Evolutionary conservation across 2,888 invertebrate genomes (phyloP), one percentile per base, ranked within the genome.

Genomic region (Dryomyza anilis): DNA sequence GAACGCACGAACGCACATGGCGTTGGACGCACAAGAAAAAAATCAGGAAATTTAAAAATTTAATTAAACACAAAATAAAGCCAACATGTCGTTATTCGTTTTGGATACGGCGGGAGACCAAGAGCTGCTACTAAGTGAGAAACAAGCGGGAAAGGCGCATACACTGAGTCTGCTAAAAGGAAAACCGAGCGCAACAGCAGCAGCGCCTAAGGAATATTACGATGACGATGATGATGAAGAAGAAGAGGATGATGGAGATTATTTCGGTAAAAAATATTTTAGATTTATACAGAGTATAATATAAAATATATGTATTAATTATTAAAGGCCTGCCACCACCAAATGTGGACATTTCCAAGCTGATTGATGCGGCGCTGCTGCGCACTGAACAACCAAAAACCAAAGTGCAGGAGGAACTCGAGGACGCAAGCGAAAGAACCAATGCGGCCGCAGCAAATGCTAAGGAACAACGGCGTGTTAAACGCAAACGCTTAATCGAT

Each of bases 71-170:
- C 1, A 16, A 43, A 43, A 16, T 19, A 6, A 6, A 33, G n/a
- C 7, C 5, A 55, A 14, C 10, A 80, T 82, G 81, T 73, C 78
- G 55, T 70, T 80, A 16, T 82, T 81, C 71, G 71, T 77, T 39
- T 45, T 80, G 8, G 82, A 82, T 67, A 76, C 77, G 1, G 66
- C 67, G n/a, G 81, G 81, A 5, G 74, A 81, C 59, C 68, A 74
- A n/a, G 69, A 76, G 52, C 68, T 81, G 8, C 64, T 77, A n/a
- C 66, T 68, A 46, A 63, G 27, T 55, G 53, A 12, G 3, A 25
- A 2, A 45, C 39, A 27, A 59, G 39, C 16, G 39, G 25, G 10
- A 60, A 56, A 36, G 43, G 56, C 10, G 19, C 59, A 58, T 52
- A 30, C 16, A 36, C 59, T 6, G 43, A 7, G 7, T 39, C 16